Evolutionary conservation across 2,797 vertebrate species (phyloP).

Genomic region (Ctenochaetus hawaiiensis): DNA sequence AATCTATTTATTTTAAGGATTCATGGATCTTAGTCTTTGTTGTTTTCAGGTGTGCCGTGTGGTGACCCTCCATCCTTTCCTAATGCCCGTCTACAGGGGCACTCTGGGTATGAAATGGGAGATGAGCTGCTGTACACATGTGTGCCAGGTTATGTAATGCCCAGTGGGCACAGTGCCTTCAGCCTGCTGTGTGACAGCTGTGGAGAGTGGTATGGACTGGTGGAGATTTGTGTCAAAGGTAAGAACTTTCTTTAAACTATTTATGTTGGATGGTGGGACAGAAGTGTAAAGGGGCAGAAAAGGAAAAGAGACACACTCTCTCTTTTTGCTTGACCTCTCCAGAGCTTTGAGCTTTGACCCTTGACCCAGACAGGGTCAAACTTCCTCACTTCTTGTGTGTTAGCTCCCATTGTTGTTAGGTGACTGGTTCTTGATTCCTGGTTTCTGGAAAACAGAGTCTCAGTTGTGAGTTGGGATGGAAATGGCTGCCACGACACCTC

Average conservation of each 20-base stretch:
- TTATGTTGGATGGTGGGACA: background rate
- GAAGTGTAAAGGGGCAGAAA: background rate
- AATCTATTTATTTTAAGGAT: background rate
- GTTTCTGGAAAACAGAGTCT: slow-evolving; percentile 64
- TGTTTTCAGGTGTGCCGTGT: slow-evolving; percentile 87
- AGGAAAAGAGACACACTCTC: background rate
- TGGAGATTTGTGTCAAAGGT: slow-evolving; percentile 94
- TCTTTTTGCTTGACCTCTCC: slow-evolving; percentile 18
- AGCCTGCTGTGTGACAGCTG: slow-evolving; percentile 95
- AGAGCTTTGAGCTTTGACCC: slow-evolving; percentile 57
- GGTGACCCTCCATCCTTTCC: slow-evolving; percentile 94
- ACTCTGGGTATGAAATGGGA: slow-evolving; percentile 91
- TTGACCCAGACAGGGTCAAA: slow-evolving; percentile 25
- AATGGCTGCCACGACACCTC: slow-evolving; percentile 67
- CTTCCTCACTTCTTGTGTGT: slow-evolving; percentile 31
- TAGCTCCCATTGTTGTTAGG: slow-evolving; percentile 31
- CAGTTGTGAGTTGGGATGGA: slow-evolving; percentile 69
- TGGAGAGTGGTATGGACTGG: slow-evolving; percentile 95
- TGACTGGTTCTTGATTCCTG: slow-evolving; percentile 35
- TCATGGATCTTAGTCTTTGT: slow-evolving; percentile 19
- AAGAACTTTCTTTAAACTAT: slow-evolving; percentile 50
- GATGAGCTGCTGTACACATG: slow-evolving; percentile 93
- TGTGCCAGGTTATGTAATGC: slow-evolving; percentile 85
- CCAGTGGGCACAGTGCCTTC: slow-evolving; percentile 87
- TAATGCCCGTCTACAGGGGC: slow-evolving; percentile 89